Evolutionary conservation across 2,888 invertebrate species (phyloP).

Genomic region (Stegana nigrithorax): DNA sequence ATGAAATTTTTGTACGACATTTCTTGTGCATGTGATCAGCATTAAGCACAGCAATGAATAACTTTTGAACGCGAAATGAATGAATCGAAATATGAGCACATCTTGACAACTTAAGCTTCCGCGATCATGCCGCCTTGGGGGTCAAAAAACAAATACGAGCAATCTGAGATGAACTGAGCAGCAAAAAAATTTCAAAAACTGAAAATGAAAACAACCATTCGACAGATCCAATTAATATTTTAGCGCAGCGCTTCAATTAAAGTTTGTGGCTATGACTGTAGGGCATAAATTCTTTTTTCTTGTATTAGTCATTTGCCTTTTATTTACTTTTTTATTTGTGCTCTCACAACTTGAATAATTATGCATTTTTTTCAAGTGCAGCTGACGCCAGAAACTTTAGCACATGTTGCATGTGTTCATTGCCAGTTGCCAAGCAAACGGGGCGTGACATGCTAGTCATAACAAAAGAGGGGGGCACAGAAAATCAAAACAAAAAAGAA

Average conservation of each 20-base stretch:
- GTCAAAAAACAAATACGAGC: not conserved
- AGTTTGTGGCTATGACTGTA: constrained; percentile 12
- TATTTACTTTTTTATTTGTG: constrained; percentile 11
- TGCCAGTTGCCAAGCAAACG: constrained; percentile 15
- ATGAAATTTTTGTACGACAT: constrained; percentile 7
- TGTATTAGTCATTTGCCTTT: not conserved
- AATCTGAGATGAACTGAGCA: too few relatives aligned
- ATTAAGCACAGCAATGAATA: constrained; percentile 40
- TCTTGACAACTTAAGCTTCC: not conserved
- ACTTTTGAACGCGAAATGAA: too few relatives aligned
- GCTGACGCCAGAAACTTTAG: constrained; percentile 21
- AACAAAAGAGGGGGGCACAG: not conserved
- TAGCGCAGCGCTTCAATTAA: constrained; percentile 19
- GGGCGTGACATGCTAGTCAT: not conserved
- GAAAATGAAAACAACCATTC: not conserved
- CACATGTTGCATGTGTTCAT: not conserved
- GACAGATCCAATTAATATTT: not conserved
- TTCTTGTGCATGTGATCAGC: constrained; percentile 27
- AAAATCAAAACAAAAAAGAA: too few relatives aligned
- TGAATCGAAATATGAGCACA: not conserved
- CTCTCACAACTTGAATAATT: constrained; percentile 6
- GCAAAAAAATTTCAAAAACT: too few relatives aligned
- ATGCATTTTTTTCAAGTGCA: constrained; percentile 42
- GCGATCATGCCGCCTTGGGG: not conserved
- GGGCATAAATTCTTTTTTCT: constrained; percentile 6